A percentile compares a stretch with the other conserved stretches of the same genome.
phyloP scores from a whole-genome alignment of 1,140 invertebrate genomes.

The Drosophila lacertosa region DNA sequence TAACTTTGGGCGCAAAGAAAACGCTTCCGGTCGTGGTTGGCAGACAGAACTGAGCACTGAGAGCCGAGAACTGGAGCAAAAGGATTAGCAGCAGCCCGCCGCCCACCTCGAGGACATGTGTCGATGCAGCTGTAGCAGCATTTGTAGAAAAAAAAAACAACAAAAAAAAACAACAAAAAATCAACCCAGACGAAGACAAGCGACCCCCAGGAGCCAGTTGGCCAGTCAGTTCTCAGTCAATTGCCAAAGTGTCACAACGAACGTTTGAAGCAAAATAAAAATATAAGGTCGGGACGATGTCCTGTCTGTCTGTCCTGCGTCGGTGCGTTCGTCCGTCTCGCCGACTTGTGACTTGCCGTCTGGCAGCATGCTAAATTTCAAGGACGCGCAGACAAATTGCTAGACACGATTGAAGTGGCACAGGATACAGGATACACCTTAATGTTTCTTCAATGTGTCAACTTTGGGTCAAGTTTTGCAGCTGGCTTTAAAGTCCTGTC shows the following conservation, averaged over 20 bases:
- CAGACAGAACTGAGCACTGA: conserved; percentile 25
- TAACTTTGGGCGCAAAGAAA: conserved; percentile 68
- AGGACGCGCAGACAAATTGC: conserved; percentile 68
- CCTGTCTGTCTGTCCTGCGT: conserved; percentile 17
- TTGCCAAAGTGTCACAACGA: conserved; percentile 76
- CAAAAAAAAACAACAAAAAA: conserved; percentile 21
- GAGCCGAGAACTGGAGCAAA: conserved; percentile 50
- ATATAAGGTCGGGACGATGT: conserved; percentile 40
- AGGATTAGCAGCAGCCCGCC: conserved; percentile 30
- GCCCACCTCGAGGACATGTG: conserved; percentile 50
- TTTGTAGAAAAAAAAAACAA: conserved; percentile 13
- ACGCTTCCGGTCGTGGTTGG: conserved; percentile 64
- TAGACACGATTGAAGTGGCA: conserved; percentile 56
- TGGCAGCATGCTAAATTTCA: conserved; percentile 71
- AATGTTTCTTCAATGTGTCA: conserved; percentile 13
- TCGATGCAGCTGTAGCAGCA: conserved; percentile 40
- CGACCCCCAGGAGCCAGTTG: conserved; percentile 20
- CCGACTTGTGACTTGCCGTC: conserved; percentile 25
- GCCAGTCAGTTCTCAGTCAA: conserved; percentile 40
- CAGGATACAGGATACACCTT: conserved; percentile 25
- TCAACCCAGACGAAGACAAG: conserved; percentile 19
- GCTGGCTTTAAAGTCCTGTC: conserved; percentile 42
- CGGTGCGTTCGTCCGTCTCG: not conserved
- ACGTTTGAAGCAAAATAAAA: conserved; percentile 51
- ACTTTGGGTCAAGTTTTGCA: conserved; percentile 59